Conservation (phyloP, 2,888 invertebrate genomes). For the Acleris laterana region DNA sequence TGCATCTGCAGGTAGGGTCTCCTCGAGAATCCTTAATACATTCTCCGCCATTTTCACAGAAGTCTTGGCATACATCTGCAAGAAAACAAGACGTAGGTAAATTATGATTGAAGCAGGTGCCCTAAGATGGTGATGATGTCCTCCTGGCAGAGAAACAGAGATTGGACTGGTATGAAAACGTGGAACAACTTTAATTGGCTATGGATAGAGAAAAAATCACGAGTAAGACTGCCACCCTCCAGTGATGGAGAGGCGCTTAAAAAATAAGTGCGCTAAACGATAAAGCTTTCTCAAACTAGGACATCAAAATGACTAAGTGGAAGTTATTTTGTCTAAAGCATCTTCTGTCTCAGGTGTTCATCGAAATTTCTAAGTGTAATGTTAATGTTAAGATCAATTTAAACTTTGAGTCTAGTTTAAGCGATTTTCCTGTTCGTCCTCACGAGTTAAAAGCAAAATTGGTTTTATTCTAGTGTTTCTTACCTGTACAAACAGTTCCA, state of each 20-base stretch:
- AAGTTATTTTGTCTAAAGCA: slow-evolving; percentile 5
- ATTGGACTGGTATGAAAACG: no score
- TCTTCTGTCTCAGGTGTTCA: slow-evolving; percentile 4
- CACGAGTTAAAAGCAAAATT: neutral
- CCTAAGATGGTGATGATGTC: no score
- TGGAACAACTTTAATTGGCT: no score
- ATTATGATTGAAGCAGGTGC: neutral
- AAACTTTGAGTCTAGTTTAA: no score
- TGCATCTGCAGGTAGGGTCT: slow-evolving; percentile 94
- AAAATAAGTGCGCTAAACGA: neutral
- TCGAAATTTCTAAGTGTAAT: neutral
- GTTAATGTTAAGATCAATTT: neutral
- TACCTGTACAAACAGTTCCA: slow-evolving; percentile 89
- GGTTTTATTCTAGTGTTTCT: slow-evolving; percentile 39
- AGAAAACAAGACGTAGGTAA: slow-evolving; percentile 37
- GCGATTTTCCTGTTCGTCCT: neutral
- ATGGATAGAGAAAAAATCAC: no score
- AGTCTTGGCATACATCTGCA: slow-evolving; percentile 91
- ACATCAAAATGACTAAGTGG: neutral
- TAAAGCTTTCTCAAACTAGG: neutral
- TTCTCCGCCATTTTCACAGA: slow-evolving; percentile 95
- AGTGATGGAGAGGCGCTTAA: no score
- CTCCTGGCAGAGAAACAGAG: no score
- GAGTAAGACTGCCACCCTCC: no score
- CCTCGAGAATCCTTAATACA: slow-evolving; percentile 94